Percentiles rank a stretch among this genome's conserved stretches.
Conservation (phyloP, 2,888 invertebrate genomes). For the Norana najaformis region DNA sequence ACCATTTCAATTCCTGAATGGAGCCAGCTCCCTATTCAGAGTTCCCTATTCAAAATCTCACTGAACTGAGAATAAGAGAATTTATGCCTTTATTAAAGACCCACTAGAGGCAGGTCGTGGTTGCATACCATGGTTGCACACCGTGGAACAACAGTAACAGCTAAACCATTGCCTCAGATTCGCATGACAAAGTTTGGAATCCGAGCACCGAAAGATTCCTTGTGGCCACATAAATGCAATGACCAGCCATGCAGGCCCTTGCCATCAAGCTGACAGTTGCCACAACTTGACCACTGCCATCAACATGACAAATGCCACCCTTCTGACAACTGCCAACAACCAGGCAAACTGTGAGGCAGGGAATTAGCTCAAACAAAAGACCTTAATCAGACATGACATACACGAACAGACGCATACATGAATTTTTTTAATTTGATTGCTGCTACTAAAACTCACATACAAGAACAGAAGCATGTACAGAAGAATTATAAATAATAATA, state of each 20-base stretch:
- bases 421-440: background rate
- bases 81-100: background rate
- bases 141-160: background rate
- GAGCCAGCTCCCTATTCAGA: background rate
- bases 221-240: background rate
- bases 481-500: too few relatives aligned
- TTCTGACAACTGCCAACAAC: background rate
- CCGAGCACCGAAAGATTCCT: background rate
- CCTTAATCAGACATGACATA: background rate
- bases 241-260: background rate
- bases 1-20: background rate
- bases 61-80: background rate
- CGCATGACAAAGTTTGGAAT: background rate
- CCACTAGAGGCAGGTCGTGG: background rate
- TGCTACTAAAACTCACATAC: background rate
- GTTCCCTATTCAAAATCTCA: background rate
- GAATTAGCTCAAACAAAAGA: conserved; percentile 4
- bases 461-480: background rate
- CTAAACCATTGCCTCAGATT: background rate
- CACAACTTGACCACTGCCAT: background rate
- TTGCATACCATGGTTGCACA: too few relatives aligned
- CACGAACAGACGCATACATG: background rate
- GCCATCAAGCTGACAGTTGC: background rate
- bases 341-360: background rate
- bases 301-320: background rate